These are phyloP conservation scores for Monochamus saltuarius DNA, from an alignment of 1,140 invertebrate species.

Conservation along the genomic window DNA sequence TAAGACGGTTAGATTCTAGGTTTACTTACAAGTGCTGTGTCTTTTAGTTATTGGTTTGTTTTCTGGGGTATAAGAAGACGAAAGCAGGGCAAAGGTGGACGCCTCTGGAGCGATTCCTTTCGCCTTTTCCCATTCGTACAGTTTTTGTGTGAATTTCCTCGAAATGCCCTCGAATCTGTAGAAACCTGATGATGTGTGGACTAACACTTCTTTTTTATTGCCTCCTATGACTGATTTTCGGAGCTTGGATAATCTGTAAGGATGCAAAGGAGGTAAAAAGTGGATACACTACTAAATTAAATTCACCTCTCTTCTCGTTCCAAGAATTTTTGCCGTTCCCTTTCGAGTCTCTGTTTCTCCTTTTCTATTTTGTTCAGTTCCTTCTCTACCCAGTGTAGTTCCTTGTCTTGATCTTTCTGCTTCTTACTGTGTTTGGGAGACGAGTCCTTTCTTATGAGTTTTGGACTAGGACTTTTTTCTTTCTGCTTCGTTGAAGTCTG, in stretches of 20 bases:
- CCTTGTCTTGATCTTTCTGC: constrained; percentile 45
- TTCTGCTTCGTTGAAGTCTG: constrained; percentile 35
- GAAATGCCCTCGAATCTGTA: constrained; percentile 84
- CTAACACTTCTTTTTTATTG: constrained; percentile 69
- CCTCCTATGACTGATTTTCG: constrained; percentile 58
- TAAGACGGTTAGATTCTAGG: too few relatives aligned
- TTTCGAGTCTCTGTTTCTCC: constrained; percentile 63
- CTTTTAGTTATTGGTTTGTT: constrained; percentile 19
- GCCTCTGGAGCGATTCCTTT: constrained; percentile 76
- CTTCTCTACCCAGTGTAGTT: constrained; percentile 61
- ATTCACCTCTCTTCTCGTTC: constrained; percentile 59
- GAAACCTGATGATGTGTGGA: constrained; percentile 77
- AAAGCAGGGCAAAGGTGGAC: constrained; percentile 75
- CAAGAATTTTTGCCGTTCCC: constrained; percentile 61
- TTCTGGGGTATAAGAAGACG: constrained; percentile 57
- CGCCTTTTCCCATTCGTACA: constrained; percentile 89
- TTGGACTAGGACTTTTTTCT: constrained; percentile 49
- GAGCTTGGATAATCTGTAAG: constrained; percentile 62
- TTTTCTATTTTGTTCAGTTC: constrained; percentile 64
- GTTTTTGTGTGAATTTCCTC: constrained; percentile 81
- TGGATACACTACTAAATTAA: background rate
- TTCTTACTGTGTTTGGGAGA: constrained; percentile 37
- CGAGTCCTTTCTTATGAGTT: constrained; percentile 36
- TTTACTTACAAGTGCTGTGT: background rate
- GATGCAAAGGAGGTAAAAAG: background rate